A percentile compares a stretch with the other conserved stretches of the same genome.
These are phyloP conservation scores for Oxyteleia sp. DNA, from an alignment of 2,888 invertebrate genomes.

Conservation along the genomic window DNA sequence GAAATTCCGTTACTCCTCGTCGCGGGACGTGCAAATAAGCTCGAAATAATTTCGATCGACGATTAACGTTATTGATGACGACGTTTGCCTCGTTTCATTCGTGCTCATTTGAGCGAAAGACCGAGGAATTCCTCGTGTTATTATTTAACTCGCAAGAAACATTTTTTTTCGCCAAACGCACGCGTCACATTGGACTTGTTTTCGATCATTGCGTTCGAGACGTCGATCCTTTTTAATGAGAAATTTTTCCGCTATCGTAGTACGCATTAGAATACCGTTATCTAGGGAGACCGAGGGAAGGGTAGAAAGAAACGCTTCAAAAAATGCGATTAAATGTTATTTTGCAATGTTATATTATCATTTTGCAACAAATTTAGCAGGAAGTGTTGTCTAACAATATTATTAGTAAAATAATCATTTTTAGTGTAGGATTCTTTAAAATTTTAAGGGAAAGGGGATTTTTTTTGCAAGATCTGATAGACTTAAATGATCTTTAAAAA, in stretches of 20 bases:
- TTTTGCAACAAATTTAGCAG: too few species aligned
- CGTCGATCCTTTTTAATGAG: conserved; percentile 45
- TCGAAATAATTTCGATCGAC: conserved; percentile 23
- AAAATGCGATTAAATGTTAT: too few species aligned
- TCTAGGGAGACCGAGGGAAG: conserved; percentile 47
- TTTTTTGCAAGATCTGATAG: too few species aligned
- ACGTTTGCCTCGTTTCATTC: conserved; percentile 3
- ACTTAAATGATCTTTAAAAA: too few species aligned
- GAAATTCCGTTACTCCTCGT: conserved; percentile 25
- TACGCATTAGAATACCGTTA: conserved; percentile 59
- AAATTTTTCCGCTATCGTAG: conserved; percentile 38
- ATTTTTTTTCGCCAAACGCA: conserved; percentile 11
- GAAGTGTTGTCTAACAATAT: too few species aligned
- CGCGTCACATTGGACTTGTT: too few species aligned
- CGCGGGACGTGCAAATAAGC: conserved; percentile 13
- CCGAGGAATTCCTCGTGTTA: neutral
- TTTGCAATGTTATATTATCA: too few species aligned
- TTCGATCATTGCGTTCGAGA: neutral
- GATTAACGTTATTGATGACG: conserved; percentile 2
- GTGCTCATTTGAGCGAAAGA: neutral
- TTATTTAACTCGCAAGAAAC: neutral
- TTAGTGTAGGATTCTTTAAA: too few species aligned
- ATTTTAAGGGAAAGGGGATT: too few species aligned
- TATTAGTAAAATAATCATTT: too few species aligned
- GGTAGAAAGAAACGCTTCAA: too few species aligned